phyloP scores from a whole-genome alignment of 2,797 vertebrate genomes.

The Catostomus latipinnis region DNA sequence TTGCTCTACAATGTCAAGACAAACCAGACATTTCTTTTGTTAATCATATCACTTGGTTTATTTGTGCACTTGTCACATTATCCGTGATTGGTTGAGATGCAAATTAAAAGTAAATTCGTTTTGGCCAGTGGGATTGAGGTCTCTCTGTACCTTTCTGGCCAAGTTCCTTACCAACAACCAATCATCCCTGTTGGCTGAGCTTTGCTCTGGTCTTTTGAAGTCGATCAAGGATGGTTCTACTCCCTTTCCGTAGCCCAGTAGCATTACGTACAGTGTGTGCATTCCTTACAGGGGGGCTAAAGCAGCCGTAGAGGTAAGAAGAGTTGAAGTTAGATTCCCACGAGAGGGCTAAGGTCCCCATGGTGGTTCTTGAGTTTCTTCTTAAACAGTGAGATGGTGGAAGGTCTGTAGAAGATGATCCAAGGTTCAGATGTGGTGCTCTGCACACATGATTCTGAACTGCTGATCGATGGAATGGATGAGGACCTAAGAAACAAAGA shows the following conservation, averaged over 20 bases:
- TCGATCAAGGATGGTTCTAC: conserved; percentile 5
- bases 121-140: background rate
- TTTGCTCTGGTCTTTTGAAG: conserved; percentile 24
- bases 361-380: conserved; percentile 94
- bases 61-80: conserved; percentile 30
- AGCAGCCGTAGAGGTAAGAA: conserved; percentile 21
- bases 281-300: conserved; percentile 44
- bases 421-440: conserved; percentile 88
- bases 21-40: conserved; percentile 28
- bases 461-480: conserved; percentile 81
- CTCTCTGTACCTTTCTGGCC: background rate
- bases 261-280: conserved; percentile 38
- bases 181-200: conserved; percentile 21
- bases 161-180: conserved; percentile 40
- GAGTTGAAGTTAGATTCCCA: conserved; percentile 83
- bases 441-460: conserved; percentile 83
- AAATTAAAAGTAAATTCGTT: conserved; percentile 24
- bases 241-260: conserved; percentile 22
- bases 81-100: conserved; percentile 40
- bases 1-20: background rate
- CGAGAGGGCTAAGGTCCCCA: conserved; percentile 92
- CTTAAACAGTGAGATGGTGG: conserved; percentile 97
- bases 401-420: conserved; percentile 96
- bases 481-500: conserved; percentile 80
- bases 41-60: conserved; percentile 34